Conservation (phyloP, 2,888 invertebrate species). For the Drosophila neutralis region DNA sequence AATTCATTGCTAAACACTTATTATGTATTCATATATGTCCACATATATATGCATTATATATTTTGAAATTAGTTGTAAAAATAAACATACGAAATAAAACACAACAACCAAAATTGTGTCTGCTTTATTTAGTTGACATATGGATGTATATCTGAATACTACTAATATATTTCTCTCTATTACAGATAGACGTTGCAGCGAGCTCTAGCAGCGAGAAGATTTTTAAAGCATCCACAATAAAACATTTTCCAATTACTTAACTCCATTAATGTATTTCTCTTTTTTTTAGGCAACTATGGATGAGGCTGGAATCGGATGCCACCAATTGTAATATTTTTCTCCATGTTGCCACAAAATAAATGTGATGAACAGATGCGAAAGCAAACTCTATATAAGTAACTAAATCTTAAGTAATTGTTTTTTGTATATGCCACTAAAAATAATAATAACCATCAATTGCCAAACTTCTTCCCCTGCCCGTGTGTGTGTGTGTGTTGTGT, state of each 20-base stretch:
- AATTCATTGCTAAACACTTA: conserved; percentile 71
- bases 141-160: conserved; percentile 16
- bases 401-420: conserved; percentile 62
- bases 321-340: conserved; percentile 11
- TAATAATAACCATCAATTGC: conserved; percentile 57
- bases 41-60: conserved; percentile 67
- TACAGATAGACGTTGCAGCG: conserved; percentile 56
- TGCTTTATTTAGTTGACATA: conserved; percentile 23
- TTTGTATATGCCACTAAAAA: conserved; percentile 62
- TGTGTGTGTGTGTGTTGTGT: conserved; percentile 42
- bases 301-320: conserved; percentile 11
- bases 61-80: conserved; percentile 76
- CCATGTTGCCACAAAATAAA: conserved; percentile 5
- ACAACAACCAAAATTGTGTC: conserved; percentile 41
- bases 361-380: conserved; percentile 15
- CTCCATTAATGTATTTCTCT: conserved; percentile 72
- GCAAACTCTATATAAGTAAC: conserved; percentile 54
- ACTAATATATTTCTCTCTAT: conserved; percentile 81
- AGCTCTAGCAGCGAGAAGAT: conserved; percentile 1
- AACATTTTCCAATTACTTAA: not conserved
- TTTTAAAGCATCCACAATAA: not conserved
- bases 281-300: conserved; percentile 40
- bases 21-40: conserved; percentile 54
- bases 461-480: conserved; percentile 39
- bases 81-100: conserved; percentile 59